Evolutionary conservation across 2,888 invertebrate genomes (phyloP).

Genomic region (Polydesmus complanatus): DNA sequence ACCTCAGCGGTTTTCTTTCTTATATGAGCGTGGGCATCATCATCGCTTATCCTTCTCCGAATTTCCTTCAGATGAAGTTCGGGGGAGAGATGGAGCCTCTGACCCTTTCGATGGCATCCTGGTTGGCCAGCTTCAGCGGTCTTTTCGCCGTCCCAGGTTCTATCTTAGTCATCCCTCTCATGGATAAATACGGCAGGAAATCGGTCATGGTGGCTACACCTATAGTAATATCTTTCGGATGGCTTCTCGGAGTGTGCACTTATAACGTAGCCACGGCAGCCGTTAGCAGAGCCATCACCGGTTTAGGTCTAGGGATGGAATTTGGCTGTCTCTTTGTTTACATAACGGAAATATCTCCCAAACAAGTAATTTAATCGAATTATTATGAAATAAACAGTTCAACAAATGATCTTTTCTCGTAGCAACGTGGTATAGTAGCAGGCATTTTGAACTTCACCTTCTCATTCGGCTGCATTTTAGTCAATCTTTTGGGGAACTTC

Average conservation of each 20-base stretch:
- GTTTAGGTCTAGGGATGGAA: background rate
- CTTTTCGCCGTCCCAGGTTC: background rate
- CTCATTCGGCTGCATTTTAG: too few relatives aligned
- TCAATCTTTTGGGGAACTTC: too few relatives aligned
- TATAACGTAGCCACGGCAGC: background rate
- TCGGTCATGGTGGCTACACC: background rate
- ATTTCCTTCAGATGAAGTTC: background rate
- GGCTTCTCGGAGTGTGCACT: background rate
- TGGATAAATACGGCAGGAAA: background rate
- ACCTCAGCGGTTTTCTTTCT: too few relatives aligned
- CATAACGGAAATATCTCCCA: background rate
- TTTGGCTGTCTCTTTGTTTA: background rate
- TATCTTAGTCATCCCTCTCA: background rate
- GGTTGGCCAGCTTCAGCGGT: background rate
- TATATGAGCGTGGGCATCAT: too few relatives aligned
- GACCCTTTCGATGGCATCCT: background rate
- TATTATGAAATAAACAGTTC: too few relatives aligned
- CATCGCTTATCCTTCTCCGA: background rate
- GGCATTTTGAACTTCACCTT: too few relatives aligned
- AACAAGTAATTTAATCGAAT: too few relatives aligned
- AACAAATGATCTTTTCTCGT: too few relatives aligned
- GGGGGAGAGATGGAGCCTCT: background rate
- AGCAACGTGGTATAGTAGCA: too few relatives aligned
- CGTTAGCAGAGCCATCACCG: background rate
- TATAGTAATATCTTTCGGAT: background rate